Conservation (phyloP, 2,888 invertebrate species). For the Morpho achilles region DNA sequence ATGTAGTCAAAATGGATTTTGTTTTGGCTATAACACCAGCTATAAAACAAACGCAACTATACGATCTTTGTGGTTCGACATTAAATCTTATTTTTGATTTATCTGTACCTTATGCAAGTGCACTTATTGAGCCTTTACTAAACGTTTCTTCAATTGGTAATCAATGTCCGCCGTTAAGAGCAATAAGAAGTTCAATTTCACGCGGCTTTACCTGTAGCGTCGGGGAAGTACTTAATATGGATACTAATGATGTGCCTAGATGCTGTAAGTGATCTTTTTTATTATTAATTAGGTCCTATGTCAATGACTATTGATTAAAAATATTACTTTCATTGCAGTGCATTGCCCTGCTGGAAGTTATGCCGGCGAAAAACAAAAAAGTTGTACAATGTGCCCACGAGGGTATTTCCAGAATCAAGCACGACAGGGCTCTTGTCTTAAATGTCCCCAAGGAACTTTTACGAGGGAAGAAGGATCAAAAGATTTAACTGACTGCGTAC, state of each 20-base stretch:
- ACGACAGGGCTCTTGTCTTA: conserved; percentile 92
- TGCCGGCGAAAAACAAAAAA: conserved; percentile 92
- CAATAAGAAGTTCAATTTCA: conserved; percentile 89
- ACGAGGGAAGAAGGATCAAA: conserved; percentile 95
- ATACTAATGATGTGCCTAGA: conserved; percentile 93
- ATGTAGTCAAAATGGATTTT: conserved; percentile 93
- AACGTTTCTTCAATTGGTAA: conserved; percentile 95
- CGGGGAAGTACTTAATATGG: conserved; percentile 96
- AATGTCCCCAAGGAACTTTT: conserved; percentile 95
- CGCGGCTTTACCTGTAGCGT: conserved; percentile 96
- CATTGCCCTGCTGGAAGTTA: conserved; percentile 98
- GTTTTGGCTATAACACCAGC: conserved; percentile 92
- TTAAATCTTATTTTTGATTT: conserved; percentile 95
- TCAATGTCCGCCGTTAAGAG: conserved; percentile 94
- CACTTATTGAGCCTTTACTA: conserved; percentile 91
- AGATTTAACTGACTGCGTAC: conserved; percentile 90
- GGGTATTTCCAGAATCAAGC: conserved; percentile 97
- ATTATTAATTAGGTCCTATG: background rate
- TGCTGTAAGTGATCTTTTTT: conserved; percentile 84
- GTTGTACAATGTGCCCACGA: conserved; percentile 93
- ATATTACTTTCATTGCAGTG: conserved; percentile 70
- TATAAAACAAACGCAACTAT: conserved; percentile 93
- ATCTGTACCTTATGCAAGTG: conserved; percentile 94
- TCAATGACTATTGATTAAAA: background rate
- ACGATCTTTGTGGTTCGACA: conserved; percentile 96